A percentile compares a stretch with the other conserved stretches of the same genome.
Evolutionary conservation across 2,797 vertebrate genomes (phyloP).

Genomic region (Chaenodraco wilsoni): DNA sequence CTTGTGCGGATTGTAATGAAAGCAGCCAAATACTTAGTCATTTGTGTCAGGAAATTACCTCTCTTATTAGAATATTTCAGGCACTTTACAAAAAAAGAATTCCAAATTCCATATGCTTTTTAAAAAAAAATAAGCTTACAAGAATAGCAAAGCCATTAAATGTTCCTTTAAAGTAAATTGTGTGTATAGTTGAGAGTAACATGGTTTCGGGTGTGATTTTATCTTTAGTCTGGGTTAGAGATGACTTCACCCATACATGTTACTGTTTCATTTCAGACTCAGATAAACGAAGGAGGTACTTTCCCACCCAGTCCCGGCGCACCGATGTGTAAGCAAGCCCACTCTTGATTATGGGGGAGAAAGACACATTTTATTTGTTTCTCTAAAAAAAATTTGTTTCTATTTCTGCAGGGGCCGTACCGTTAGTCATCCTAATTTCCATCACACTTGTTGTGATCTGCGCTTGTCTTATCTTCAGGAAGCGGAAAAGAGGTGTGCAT

Average conservation of each 20-base stretch:
- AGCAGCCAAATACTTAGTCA: too few species aligned
- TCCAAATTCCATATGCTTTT: too few species aligned
- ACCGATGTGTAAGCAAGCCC: slow-evolving; percentile 15
- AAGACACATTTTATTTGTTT: neutral
- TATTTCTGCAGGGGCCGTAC: slow-evolving; percentile 43
- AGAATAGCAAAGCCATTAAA: neutral
- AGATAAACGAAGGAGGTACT: neutral
- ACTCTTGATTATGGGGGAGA: neutral
- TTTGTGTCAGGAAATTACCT: too few species aligned
- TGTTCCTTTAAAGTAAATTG: neutral
- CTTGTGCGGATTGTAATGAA: too few species aligned
- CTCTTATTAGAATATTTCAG: too few species aligned
- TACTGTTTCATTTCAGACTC: neutral
- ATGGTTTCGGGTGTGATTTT: neutral
- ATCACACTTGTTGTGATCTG: neutral
- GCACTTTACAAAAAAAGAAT: too few species aligned
- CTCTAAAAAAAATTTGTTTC: neutral
- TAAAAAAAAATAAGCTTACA: neutral
- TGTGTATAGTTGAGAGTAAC: neutral
- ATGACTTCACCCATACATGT: neutral
- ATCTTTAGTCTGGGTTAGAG: neutral
- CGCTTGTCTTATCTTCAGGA: slow-evolving; percentile 19
- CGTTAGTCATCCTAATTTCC: neutral
- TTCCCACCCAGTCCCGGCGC: accelerated
- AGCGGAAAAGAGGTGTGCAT: slow-evolving; percentile 47